Base-by-base conservation (phyloP, 2,797 vertebrate genomes). In the Bovichtus variegatus region DNA sequence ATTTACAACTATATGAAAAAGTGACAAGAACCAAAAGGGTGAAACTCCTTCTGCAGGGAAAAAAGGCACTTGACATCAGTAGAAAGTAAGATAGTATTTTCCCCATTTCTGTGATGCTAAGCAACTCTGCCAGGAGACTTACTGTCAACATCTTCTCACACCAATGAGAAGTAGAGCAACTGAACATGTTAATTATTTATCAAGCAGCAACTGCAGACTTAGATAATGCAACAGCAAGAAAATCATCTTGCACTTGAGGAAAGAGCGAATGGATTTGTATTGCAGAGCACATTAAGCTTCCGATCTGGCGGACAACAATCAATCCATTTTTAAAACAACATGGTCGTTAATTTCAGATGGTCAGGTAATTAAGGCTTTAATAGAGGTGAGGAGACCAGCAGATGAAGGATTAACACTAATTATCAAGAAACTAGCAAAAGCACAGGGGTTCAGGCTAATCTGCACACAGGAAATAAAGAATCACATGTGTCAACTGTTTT, bases 171-270 rank as follows among this genome's bases (percentile, higher is more conserved):
- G 82, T 81, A 59, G 83, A 91, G 88, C 86, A 88, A 90, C 86
- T 49, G 71, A 83, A 89, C 77, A 61, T 74, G 73, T 93, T 89
- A 84, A 93, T 93, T 90, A 93, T 93, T 94, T 87, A 94, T 90
- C 38, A 46, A 69, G 78, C 60, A 34, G 74, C 81, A 84, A 84
- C 75, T 76, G 76, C 84, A 87, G 79, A 83, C 62, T 50, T 31
- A 54, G 40, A 78, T 72, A 86, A 85, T 51, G 67, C 77, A 68
- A 65, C 49, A 55, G 80, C 57, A 50, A 43, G 79, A 85, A 88
- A 83, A 81, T 78, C 29, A 78, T 62, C 55, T 58, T 11, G 68
- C 72, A 79, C 53, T 64, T 55, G 25, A 73, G 61, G 44, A 54
- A 71, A 76, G 18, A 60, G 31, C 3, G 5, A 75, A 74, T 53